Percentiles rank a stretch among this genome's conserved stretches.
phyloP scores from a whole-genome alignment of 2,113 vertebrate species.

The Tetraodon nigroviridis region DNA sequence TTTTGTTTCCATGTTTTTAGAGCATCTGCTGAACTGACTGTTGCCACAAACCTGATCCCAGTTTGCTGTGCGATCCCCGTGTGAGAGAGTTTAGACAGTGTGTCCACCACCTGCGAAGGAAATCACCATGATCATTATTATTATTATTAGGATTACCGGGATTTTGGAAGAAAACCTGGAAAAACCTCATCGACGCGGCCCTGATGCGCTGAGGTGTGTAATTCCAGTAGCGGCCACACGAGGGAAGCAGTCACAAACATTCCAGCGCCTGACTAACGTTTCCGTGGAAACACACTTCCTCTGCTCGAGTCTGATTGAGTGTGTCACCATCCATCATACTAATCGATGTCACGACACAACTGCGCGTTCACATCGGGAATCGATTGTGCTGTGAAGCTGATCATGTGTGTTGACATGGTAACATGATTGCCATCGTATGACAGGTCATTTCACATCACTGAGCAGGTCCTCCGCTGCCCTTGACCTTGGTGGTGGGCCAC shows the following conservation, averaged over 20 bases:
- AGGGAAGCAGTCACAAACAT: slow-evolving; percentile 51
- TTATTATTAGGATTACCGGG: not conserved
- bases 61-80: slow-evolving; percentile 78
- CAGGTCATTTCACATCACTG: slow-evolving; percentile 43
- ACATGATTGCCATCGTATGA: slow-evolving; percentile 19
- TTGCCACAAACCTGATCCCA: slow-evolving; percentile 84
- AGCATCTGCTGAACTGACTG: not conserved
- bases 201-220: too few species aligned
- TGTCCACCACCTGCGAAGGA: slow-evolving; percentile 87
- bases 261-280: not conserved
- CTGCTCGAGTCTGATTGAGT: too few species aligned
- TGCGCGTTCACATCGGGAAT: slow-evolving; percentile 15
- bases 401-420: not conserved
- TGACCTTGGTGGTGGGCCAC: slow-evolving; percentile 16
- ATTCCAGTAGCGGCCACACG: slow-evolving; percentile 23
- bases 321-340: too few species aligned
- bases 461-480: slow-evolving; percentile 14
- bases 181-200: too few species aligned
- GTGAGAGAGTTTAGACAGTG: slow-evolving; percentile 89
- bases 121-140: slow-evolving; percentile 4
- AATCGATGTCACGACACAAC: not conserved
- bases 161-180: not conserved
- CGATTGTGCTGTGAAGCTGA: slow-evolving; percentile 25
- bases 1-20: not conserved
- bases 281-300: too few species aligned